phyloP scores from a whole-genome alignment of 2,888 invertebrate genomes.

The Plebejus anna region DNA sequence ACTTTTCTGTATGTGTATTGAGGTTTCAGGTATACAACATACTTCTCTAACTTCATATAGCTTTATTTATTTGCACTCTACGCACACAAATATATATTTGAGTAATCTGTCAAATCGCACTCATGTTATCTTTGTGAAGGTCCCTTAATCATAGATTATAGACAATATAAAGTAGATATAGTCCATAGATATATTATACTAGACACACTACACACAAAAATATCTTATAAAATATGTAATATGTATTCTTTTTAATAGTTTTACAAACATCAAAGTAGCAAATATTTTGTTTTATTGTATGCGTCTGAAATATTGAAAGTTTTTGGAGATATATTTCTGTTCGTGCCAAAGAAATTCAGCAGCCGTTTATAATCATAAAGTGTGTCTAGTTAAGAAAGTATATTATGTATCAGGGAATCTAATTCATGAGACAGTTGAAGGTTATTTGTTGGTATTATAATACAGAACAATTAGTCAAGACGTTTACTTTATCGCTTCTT shows the following conservation, averaged over 20 bases:
- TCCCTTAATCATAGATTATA: conserved; percentile 11
- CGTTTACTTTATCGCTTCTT: too few relatives aligned
- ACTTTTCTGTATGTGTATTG: not conserved
- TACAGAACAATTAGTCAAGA: too few relatives aligned
- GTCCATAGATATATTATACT: conserved; percentile 14
- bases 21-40: not conserved
- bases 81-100: not conserved
- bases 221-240: too few relatives aligned
- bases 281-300: not conserved
- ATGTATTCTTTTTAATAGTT: not conserved
- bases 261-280: not conserved
- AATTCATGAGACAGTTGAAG: too few relatives aligned
- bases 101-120: conserved; percentile 15
- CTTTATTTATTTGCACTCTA: not conserved
- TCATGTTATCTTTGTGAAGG: conserved; percentile 12
- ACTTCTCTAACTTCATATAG: not conserved
- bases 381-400: conserved; percentile 12
- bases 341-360: not conserved
- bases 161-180: conserved; percentile 20
- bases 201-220: not conserved
- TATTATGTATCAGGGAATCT: not conserved
- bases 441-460: too few relatives aligned
- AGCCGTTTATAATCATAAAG: not conserved
- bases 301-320: not conserved
- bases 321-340: not conserved